Evolutionary conservation across 2,888 invertebrate species (phyloP), one percentile per base, ranked within the genome.

Genomic region (Troides oblongomaculatus): DNA sequence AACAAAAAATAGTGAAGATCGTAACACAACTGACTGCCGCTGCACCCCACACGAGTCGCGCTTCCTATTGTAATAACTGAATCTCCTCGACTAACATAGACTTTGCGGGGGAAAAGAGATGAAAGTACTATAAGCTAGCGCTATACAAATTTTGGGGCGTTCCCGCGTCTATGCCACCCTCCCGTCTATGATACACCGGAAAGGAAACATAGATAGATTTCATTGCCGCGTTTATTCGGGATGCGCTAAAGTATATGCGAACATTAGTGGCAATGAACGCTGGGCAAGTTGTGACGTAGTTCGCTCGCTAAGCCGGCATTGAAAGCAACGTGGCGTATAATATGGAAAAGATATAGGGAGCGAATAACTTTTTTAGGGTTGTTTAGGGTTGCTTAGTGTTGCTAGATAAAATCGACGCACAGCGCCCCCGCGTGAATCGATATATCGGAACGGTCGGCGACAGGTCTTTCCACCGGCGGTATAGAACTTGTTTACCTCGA

Each of bases 71-170:
- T 76, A 76, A 69, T 63, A 68, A 67, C 63, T 72, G 75, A 75
- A 65, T 46, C 39, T 8, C 39, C 50, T 46, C 36, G 58, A 30
- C 62, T 21, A 78, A 74, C 72, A 74, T 75, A 79, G 75, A 75
- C 78, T 78, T 78, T 75, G 74, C 79, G 74, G 86, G 75, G 74
- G 78, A 89, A 90, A 80, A 84, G 89, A 86, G 90, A 90, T 84
- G 79, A 82, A 78, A 69, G 74, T 81, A 86, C 77, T 72, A 76
- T 75, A 71, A 72, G 73, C 70, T 71, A 75, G 75, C 74, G 75
- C 74, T 77, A 75, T 76, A 79, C 80, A 74, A 76, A 82, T 82
- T 53, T 87, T 79, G 84, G 85, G 88, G 88, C 89, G 88, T 86
- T 81, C 79, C 83, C 83, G 65, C 77, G 75, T 76, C 77, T 78